Conservation (phyloP, 2,113 vertebrate genomes). For the Pygoscelis adeliae region DNA sequence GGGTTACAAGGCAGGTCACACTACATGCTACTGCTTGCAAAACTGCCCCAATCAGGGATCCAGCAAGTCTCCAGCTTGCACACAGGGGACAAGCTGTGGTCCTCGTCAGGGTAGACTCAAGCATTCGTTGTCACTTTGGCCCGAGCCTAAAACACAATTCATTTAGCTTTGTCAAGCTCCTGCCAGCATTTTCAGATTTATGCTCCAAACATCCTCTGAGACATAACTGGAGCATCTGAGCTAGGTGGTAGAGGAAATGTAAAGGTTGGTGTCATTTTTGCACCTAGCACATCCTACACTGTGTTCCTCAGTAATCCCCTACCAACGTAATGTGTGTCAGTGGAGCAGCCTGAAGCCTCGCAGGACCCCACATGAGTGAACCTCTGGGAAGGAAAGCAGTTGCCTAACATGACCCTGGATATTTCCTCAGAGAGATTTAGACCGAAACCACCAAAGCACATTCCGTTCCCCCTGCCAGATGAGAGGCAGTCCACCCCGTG, state of each 20-base stretch:
- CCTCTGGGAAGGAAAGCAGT: background rate
- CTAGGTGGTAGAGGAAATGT: background rate
- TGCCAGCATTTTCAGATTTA: background rate
- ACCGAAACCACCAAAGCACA: background rate
- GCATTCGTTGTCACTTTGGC: background rate
- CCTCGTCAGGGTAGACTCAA: background rate
- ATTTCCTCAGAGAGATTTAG: background rate
- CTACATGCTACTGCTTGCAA: background rate
- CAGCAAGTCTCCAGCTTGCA: background rate
- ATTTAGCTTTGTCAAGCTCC: background rate
- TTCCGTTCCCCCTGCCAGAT: background rate
- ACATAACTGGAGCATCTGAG: constrained; percentile 15
- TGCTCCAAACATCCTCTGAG: background rate
- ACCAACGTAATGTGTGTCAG: background rate
- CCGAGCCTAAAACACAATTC: background rate
- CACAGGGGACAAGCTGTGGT: background rate
- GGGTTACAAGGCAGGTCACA: background rate
- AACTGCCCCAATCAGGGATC: background rate
- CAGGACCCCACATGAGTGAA: background rate
- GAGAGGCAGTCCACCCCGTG: background rate
- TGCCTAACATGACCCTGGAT: constrained; percentile 1
- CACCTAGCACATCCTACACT: background rate
- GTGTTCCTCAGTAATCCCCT: background rate
- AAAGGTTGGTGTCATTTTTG: constrained; percentile 28
- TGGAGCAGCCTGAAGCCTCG: constrained; percentile 22